Evolutionary conservation across 2,113 vertebrate genomes (phyloP).

Genomic region (Pardalotus punctatus): DNA sequence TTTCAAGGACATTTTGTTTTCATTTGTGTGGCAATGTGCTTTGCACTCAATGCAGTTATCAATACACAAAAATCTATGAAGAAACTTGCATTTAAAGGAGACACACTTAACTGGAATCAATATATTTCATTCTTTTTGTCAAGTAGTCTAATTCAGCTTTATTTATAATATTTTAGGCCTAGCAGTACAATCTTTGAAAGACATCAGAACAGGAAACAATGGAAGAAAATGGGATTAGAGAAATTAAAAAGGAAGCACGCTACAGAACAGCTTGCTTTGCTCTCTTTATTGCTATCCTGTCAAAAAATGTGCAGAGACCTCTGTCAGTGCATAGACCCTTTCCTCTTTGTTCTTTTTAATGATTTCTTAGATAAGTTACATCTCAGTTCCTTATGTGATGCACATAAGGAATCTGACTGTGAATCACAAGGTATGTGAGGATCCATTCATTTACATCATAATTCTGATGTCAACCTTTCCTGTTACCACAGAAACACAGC

Average conservation of each 20-base stretch:
- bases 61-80: neutral
- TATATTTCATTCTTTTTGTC: neutral
- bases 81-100: neutral
- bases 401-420: no score
- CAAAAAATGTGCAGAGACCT: neutral
- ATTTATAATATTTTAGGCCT: neutral
- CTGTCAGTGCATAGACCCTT: neutral
- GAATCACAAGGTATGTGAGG: slow-evolving; percentile 10
- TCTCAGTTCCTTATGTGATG: slow-evolving; percentile 35
- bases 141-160: neutral
- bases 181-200: neutral
- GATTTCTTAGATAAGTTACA: neutral
- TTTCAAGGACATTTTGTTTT: neutral
- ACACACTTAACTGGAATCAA: neutral
- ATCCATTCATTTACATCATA: slow-evolving; percentile 46
- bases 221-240: neutral
- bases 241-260: neutral
- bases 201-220: neutral
- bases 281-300: slow-evolving; percentile 32
- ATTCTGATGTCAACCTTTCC: slow-evolving; percentile 18
- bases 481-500: slow-evolving; percentile 52
- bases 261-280: neutral
- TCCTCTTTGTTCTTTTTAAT: slow-evolving; percentile 52
- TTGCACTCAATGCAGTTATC: neutral
- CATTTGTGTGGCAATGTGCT: neutral